A percentile compares a stretch with the other conserved stretches of the same genome.
These are phyloP conservation scores for Muscidifurax raptorellus DNA, from an alignment of 1,140 invertebrate genomes.

Conservation along the genomic window DNA sequence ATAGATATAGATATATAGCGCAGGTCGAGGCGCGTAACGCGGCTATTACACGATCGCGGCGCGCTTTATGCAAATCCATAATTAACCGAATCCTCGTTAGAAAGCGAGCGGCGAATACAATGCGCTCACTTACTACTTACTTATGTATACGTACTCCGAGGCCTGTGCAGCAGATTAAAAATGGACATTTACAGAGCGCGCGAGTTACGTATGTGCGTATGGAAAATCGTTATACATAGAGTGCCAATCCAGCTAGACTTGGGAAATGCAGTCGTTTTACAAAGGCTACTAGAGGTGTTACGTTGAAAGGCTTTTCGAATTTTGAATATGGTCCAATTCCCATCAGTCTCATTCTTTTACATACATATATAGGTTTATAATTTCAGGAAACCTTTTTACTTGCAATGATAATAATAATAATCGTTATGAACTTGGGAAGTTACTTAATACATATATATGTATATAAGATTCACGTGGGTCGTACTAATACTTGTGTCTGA, in stretches of 20 bases:
- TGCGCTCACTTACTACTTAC: background rate
- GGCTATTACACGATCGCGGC: constrained; percentile 10
- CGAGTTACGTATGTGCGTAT: background rate
- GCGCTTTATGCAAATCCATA: constrained; percentile 44
- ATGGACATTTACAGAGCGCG: no score
- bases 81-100: constrained; percentile 43
- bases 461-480: no score
- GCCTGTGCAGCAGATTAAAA: background rate
- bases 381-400: no score
- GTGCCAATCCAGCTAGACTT: constrained; percentile 4
- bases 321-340: no score
- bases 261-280: constrained; percentile 8
- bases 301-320: no score
- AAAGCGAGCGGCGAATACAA: constrained; percentile 35
- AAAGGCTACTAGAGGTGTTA: background rate
- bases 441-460: no score
- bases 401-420: no score
- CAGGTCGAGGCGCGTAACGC: constrained; percentile 1
- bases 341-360: no score
- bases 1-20: no score
- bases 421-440: no score
- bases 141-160: background rate
- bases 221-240: constrained; percentile 13
- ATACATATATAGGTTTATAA: no score
- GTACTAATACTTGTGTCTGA: no score